These are phyloP conservation scores for Cheilinus undulatus DNA, from an alignment of 2,113 vertebrate genomes.

Conservation along the genomic window DNA sequence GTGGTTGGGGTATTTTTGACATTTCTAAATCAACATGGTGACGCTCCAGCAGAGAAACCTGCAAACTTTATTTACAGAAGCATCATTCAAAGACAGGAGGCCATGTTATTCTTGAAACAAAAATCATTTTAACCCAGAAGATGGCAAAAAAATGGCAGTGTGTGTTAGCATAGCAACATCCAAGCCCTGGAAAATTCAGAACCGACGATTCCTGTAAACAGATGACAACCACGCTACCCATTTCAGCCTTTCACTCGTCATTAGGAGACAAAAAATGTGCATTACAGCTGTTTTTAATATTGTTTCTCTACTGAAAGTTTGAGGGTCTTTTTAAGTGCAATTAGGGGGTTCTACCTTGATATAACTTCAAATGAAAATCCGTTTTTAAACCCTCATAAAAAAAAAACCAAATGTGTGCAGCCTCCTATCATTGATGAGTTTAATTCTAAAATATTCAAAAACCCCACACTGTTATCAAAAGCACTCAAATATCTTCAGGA, in stretches of 20 bases:
- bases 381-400: background rate
- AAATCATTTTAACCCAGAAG: background rate
- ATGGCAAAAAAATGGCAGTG: slow-evolving; percentile 1
- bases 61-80: background rate
- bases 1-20: too few species aligned
- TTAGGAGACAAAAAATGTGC: background rate
- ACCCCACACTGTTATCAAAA: slow-evolving; percentile 26
- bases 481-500: slow-evolving; percentile 6
- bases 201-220: background rate
- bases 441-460: slow-evolving; percentile 12
- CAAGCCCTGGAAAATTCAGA: background rate
- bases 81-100: too few species aligned
- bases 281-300: background rate
- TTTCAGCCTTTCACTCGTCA: background rate
- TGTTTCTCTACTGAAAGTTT: background rate
- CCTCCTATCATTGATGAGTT: background rate
- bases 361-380: background rate
- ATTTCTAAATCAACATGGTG: background rate
- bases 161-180: background rate
- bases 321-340: too few species aligned
- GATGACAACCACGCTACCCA: background rate
- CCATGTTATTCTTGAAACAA: too few species aligned
- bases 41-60: background rate
- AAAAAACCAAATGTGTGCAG: background rate
- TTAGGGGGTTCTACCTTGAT: background rate